phyloP scores from a whole-genome alignment of 2,888 invertebrate genomes.

The Toxonevra muliebris region DNA sequence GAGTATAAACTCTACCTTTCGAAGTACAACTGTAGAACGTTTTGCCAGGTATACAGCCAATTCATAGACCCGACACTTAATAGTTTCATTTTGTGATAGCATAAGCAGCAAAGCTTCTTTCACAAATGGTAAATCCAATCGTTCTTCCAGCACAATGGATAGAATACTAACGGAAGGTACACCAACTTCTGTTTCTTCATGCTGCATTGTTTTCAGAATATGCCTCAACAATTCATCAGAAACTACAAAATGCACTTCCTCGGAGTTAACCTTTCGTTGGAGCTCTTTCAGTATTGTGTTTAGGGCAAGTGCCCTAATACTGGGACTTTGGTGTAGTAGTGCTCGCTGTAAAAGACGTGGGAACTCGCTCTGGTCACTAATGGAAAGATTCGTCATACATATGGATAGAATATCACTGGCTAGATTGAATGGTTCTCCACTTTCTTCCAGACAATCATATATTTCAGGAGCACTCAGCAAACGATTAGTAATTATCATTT shows the following conservation, averaged over 20 bases:
- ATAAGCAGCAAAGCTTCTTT: slow-evolving; percentile 44
- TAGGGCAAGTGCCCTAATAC: slow-evolving; percentile 73
- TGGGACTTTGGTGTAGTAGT: slow-evolving; percentile 71
- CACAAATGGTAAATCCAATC: slow-evolving; percentile 46
- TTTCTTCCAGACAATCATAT: slow-evolving; percentile 72
- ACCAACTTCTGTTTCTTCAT: slow-evolving; percentile 50
- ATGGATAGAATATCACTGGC: slow-evolving; percentile 73
- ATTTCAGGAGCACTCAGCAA: slow-evolving; percentile 69
- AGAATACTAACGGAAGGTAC: slow-evolving; percentile 52
- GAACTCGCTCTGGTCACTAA: slow-evolving; percentile 69
- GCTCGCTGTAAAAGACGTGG: slow-evolving; percentile 71
- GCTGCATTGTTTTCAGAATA: slow-evolving; percentile 55
- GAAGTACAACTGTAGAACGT: slow-evolving; percentile 70
- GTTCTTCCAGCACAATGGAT: slow-evolving; percentile 44
- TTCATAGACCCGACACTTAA: slow-evolving; percentile 63
- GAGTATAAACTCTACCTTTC: slow-evolving; percentile 71
- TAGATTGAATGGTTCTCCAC: slow-evolving; percentile 62
- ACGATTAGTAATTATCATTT: slow-evolving; percentile 62
- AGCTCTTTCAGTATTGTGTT: slow-evolving; percentile 68
- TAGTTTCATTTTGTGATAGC: slow-evolving; percentile 46
- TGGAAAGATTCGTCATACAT: slow-evolving; percentile 72
- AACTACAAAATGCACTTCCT: slow-evolving; percentile 27
- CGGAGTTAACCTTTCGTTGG: slow-evolving; percentile 26
- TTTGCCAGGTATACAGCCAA: slow-evolving; percentile 73
- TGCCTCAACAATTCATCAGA: slow-evolving; percentile 47